Evolutionary conservation across 2,888 invertebrate species (phyloP), one percentile per base, ranked within the genome.

Genomic region (Coenonympha arcania): DNA sequence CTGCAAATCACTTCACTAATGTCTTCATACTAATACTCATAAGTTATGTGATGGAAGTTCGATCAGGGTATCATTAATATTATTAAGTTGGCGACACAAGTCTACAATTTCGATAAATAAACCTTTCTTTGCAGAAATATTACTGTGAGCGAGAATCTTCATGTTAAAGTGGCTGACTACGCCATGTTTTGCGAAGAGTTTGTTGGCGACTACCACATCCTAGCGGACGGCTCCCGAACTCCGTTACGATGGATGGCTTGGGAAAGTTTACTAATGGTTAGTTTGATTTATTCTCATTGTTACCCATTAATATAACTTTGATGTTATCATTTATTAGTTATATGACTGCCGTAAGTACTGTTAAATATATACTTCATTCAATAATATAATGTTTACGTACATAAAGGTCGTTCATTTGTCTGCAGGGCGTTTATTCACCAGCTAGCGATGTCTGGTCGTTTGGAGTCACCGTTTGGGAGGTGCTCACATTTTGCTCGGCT

Each of bases 241-340:
- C 96, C 96, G 0, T 90, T 97, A 48, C 89, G 97, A 50, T 96
- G 96, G 96, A 95, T 96, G 95, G 92, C 95, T 2, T 95, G 95
- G 95, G 95, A 96, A 73, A 93, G 93, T 60, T 87, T 95, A 20
- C 84, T 95, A 39, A 79, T 93, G 88, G 94, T 94, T 77, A 87
- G 86, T 74, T 15, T 39, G 22, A 37, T 19, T 45, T 4, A 36
- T 39, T 13, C n/a, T n/a, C n/a, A n/a, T n/a, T 45, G 33, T 34
- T 11, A 24, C 4, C 19, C 24, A 36, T 50, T 31, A 40, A 31
- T 15, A 18, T 11, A 36, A 36, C 20, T 36, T 36, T 20, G 18
- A 11, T 20, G 9, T 19, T 36, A 36, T 11, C 4, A 34, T n/a
- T 20, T 36, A 19, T 5, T 42, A 44, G 2, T 18, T 31, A 6